These are phyloP conservation scores for Anticlea derivata DNA, from an alignment of 2,888 invertebrate species.

Conservation along the genomic window DNA sequence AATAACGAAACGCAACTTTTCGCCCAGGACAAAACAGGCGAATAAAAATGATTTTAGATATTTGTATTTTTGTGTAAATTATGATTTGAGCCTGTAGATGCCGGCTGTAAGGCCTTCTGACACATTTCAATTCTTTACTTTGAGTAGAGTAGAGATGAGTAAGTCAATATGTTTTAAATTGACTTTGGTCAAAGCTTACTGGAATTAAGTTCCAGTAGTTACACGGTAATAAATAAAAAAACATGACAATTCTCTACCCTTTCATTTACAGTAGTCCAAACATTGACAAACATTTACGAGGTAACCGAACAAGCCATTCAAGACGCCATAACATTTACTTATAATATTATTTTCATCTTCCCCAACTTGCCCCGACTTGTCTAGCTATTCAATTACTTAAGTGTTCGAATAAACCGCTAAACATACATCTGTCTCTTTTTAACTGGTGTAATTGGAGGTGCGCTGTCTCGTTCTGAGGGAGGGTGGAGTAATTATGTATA, in stretches of 20 bases:
- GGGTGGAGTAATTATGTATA: slow-evolving; percentile 76
- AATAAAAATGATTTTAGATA: no score
- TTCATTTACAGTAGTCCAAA: slow-evolving; percentile 12
- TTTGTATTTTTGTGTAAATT: no score
- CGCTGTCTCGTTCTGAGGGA: slow-evolving; percentile 54
- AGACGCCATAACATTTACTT: slow-evolving; percentile 36
- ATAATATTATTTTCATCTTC: slow-evolving; percentile 77
- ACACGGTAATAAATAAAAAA: no score
- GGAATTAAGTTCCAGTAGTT: no score
- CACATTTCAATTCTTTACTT: no score
- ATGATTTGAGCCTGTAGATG: no score
- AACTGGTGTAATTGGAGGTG: slow-evolving; percentile 39
- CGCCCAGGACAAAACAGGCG: no score
- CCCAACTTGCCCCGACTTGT: slow-evolving; percentile 69
- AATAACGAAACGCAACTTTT: no score
- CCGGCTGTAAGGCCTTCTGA: no score
- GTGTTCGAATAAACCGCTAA: slow-evolving; percentile 63
- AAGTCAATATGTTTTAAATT: no score
- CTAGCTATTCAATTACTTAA: slow-evolving; percentile 80
- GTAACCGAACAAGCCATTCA: slow-evolving; percentile 46
- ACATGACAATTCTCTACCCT: background rate
- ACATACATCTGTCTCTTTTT: slow-evolving; percentile 56
- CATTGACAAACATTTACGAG: slow-evolving; percentile 48
- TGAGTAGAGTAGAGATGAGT: no score
- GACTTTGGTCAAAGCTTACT: no score